Percentiles rank a stretch among this genome's conserved stretches.
Conservation (phyloP, 2,888 invertebrate genomes). For the Tipula confusa region DNA sequence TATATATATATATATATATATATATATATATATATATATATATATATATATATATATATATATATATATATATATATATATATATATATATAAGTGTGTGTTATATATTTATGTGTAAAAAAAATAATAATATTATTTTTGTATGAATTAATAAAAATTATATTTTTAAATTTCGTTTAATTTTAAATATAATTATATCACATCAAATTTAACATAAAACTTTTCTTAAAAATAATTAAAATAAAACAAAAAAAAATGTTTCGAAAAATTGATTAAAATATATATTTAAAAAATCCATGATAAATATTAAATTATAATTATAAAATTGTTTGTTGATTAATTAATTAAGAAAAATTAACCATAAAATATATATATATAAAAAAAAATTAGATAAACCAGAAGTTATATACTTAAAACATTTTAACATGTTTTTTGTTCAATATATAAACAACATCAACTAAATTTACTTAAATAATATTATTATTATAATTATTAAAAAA, state of each 20-base stretch:
- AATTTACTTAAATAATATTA: neutral
- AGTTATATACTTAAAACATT: constrained; percentile 29
- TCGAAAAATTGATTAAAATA: constrained; percentile 14
- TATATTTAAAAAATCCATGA: neutral
- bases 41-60: neutral
- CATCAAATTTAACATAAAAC: constrained; percentile 29
- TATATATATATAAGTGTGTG: too few species aligned
- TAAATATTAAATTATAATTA: constrained; percentile 7
- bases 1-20: neutral
- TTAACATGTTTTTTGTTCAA: constrained; percentile 27
- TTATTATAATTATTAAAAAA: neutral
- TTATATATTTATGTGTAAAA: too few species aligned
- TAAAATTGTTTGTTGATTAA: constrained; percentile 29
- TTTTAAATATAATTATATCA: neutral
- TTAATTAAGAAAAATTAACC: constrained; percentile 12
- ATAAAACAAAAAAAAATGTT: constrained; percentile 26
- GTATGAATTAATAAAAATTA: neutral
- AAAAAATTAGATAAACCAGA: neutral
- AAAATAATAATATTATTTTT: too few species aligned
- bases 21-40: neutral
- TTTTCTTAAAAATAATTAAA: neutral
- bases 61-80: neutral
- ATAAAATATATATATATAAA: neutral
- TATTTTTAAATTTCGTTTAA: too few species aligned
- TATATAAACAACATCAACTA: neutral